Percentiles rank a stretch among this genome's conserved stretches.
These are phyloP conservation scores for Hippolais icterina DNA, from an alignment of 2,113 vertebrate species.

Conservation along the genomic window DNA sequence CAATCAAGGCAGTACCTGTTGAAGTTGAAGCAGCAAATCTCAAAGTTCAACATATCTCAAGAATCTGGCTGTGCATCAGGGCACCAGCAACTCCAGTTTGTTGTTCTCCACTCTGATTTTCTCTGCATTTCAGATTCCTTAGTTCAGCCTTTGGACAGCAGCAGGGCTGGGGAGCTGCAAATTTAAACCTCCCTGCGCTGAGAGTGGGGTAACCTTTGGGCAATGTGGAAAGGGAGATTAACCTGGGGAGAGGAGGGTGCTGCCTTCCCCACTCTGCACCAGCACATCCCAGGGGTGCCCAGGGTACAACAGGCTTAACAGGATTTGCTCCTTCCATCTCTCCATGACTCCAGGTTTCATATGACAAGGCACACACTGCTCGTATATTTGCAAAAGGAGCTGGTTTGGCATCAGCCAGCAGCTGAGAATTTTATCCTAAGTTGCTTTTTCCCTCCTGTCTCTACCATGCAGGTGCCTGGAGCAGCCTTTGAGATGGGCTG, in stretches of 20 bases:
- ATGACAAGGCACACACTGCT: not conserved
- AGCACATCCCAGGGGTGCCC: not conserved
- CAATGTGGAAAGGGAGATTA: not conserved
- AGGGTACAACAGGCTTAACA: not conserved
- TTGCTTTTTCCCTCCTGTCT: not conserved
- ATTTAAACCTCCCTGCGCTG: not conserved
- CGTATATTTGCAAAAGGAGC: not conserved
- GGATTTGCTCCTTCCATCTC: not conserved
- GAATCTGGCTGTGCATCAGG: not conserved
- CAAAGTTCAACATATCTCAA: not conserved
- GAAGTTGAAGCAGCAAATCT: not conserved
- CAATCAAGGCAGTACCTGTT: rapidly evolving
- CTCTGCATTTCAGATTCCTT: not conserved
- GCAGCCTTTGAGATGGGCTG: conserved; percentile 15
- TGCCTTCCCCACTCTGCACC: not conserved
- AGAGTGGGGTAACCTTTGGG: not conserved
- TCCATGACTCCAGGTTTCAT: not conserved
- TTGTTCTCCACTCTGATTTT: not conserved
- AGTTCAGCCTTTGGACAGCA: not conserved
- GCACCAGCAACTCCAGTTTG: not conserved
- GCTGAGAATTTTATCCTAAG: not conserved
- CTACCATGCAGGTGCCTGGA: not conserved
- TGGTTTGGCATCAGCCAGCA: conserved; percentile 8
- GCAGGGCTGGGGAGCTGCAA: too few species aligned
- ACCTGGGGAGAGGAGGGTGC: not conserved